Conservation (phyloP, 2,888 invertebrate genomes). For the Teinopalpus imperialis region DNA sequence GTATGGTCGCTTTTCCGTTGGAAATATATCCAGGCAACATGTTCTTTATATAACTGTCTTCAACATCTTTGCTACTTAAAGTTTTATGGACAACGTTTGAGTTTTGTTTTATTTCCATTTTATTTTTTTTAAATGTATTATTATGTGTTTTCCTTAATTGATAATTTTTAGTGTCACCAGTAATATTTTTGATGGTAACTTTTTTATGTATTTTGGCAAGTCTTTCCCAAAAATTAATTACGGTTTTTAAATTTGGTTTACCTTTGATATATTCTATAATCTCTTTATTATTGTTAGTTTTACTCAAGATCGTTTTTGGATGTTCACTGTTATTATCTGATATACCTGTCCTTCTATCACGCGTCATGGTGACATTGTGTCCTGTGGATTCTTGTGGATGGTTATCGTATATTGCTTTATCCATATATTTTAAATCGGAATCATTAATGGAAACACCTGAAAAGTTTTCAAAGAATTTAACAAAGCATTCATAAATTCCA, state of each 20-base stretch:
- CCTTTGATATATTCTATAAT: constrained; percentile 26
- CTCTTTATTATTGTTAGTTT: constrained; percentile 14
- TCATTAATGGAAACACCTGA: background rate
- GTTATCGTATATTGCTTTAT: background rate
- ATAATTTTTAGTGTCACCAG: background rate
- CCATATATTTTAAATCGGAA: background rate
- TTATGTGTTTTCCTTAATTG: constrained; percentile 10
- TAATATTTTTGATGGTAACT: too few relatives aligned
- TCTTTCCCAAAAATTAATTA: constrained; percentile 40
- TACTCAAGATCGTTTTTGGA: background rate
- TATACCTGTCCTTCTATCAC: constrained; percentile 13
- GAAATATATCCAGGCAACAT: constrained; percentile 39
- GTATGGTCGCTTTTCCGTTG: constrained; percentile 23
- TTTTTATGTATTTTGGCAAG: constrained; percentile 3
- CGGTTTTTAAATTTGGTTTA: constrained; percentile 36
- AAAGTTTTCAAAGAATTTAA: background rate
- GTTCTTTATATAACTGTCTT: constrained; percentile 38
- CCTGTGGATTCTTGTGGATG: background rate
- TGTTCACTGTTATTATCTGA: constrained; percentile 25
- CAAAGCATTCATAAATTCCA: background rate
- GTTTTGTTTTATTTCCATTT: constrained; percentile 10
- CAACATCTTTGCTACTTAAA: too few relatives aligned
- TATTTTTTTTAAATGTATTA: constrained; percentile 11
- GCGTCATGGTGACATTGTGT: background rate
- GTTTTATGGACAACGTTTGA: too few relatives aligned